Evolutionary conservation across 2,113 vertebrate genomes (phyloP).

Genomic region (Semnopithecus entellus): DNA sequence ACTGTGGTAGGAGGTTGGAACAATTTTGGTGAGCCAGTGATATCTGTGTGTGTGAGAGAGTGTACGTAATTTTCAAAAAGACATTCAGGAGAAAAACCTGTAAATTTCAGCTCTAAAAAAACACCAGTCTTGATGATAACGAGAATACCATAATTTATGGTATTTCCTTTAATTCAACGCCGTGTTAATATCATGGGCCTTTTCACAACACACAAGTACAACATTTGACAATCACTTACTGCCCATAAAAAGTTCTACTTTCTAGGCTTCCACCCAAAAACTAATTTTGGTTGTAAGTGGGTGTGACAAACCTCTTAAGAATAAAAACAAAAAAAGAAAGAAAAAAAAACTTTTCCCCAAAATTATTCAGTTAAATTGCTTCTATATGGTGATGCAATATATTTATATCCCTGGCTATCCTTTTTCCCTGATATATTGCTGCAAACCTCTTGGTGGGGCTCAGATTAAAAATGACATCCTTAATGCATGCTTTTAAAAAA

Average conservation of each 20-base stretch:
- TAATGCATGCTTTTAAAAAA: neutral
- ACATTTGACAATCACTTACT: conserved; percentile 2
- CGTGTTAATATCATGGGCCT: neutral
- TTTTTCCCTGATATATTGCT: neutral
- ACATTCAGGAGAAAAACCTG: neutral
- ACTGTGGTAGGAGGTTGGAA: neutral
- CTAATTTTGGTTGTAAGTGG: neutral
- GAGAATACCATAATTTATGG: neutral
- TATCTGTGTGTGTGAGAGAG: fast-evolving
- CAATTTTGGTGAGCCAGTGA: neutral
- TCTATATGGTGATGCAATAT: neutral
- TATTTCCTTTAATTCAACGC: neutral
- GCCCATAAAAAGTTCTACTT: neutral
- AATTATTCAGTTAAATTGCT: conserved; percentile 43
- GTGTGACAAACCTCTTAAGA: conserved; percentile 6
- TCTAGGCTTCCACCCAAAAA: conserved; percentile 24
- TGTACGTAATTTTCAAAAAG: neutral
- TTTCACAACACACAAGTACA: neutral
- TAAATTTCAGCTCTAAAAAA: neutral
- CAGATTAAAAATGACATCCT: neutral
- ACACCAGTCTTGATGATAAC: neutral
- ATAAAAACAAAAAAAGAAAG: neutral
- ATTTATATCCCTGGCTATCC: neutral
- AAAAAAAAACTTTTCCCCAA: neutral
- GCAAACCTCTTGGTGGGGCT: neutral